phyloP scores from a whole-genome alignment of 2,113 vertebrate genomes.

The Tonatia bakeri region DNA sequence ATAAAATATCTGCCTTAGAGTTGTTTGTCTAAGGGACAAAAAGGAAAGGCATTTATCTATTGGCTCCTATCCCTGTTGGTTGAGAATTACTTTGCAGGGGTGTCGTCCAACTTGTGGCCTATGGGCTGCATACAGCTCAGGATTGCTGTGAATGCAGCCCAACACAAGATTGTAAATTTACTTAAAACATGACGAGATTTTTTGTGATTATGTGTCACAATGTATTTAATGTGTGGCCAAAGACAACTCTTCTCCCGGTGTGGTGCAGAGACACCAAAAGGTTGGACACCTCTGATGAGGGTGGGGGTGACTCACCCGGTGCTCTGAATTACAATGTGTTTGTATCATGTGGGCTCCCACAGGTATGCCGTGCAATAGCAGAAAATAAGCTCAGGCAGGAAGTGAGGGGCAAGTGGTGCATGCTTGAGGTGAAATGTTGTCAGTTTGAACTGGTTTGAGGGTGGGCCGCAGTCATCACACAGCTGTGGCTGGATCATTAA shows the following conservation, averaged over 20 bases:
- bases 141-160: too few relatives aligned
- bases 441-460: background rate
- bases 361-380: background rate
- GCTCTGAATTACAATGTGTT: background rate
- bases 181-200: too few relatives aligned
- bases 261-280: too few relatives aligned
- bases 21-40: background rate
- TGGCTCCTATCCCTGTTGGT: background rate
- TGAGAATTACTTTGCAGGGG: background rate
- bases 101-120: too few relatives aligned
- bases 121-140: too few relatives aligned
- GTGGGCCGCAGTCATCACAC: background rate
- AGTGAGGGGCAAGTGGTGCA: background rate
- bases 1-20: background rate
- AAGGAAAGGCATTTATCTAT: background rate
- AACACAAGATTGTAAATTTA: too few relatives aligned
- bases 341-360: background rate
- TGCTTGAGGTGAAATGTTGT: background rate
- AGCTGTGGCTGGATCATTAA: background rate
- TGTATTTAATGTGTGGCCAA: too few relatives aligned
- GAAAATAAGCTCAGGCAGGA: background rate
- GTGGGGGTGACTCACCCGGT: background rate
- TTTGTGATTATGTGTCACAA: too few relatives aligned
- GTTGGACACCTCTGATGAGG: too few relatives aligned
- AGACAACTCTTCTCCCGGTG: too few relatives aligned